Percentiles rank a stretch among this genome's conserved stretches.
Conservation (phyloP, 2,888 invertebrate genomes). For the Orthosia cruda region DNA sequence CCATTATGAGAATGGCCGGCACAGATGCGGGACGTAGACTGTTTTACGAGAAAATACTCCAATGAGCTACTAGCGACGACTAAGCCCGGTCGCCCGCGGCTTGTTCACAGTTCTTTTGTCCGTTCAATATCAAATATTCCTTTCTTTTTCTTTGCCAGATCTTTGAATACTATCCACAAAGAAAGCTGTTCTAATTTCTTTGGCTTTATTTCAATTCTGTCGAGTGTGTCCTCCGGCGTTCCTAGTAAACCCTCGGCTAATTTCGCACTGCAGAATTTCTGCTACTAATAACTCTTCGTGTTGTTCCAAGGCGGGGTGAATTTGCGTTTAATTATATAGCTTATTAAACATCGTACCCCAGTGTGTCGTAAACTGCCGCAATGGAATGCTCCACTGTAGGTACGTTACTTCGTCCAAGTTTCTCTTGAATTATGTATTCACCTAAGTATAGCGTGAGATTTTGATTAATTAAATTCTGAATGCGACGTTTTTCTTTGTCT, state of each 20-base stretch:
- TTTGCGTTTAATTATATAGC: conserved; percentile 89
- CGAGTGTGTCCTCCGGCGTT: conserved; percentile 50
- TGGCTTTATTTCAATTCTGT: too few relatives aligned
- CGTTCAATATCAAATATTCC: conserved; percentile 36
- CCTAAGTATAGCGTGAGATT: conserved; percentile 66
- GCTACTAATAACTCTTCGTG: conserved; percentile 83
- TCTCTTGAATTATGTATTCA: conserved; percentile 79
- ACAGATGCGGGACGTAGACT: conserved; percentile 75
- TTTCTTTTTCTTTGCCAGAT: conserved; percentile 2
- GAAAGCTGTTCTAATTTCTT: conserved; percentile 14
- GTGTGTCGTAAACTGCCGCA: conserved; percentile 86
- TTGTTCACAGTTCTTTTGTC: conserved; percentile 27
- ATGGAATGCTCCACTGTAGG: conserved; percentile 80
- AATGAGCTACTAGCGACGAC: conserved; percentile 39
- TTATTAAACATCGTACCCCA: conserved; percentile 89
- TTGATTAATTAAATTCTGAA: conserved; percentile 80
- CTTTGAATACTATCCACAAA: conserved; percentile 21
- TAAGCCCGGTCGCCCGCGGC: conserved; percentile 22
- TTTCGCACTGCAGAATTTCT: conserved; percentile 75
- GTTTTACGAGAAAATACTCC: conserved; percentile 49
- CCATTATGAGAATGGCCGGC: conserved; percentile 80
- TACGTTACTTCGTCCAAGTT: conserved; percentile 73
- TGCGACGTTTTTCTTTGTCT: conserved; percentile 68
- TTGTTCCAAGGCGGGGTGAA: conserved; percentile 77
- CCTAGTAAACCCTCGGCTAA: conserved; percentile 74